A percentile compares a stretch with the other conserved stretches of the same genome.
phyloP scores from a whole-genome alignment of 1,140 invertebrate genomes.

The Drosophila varians region DNA sequence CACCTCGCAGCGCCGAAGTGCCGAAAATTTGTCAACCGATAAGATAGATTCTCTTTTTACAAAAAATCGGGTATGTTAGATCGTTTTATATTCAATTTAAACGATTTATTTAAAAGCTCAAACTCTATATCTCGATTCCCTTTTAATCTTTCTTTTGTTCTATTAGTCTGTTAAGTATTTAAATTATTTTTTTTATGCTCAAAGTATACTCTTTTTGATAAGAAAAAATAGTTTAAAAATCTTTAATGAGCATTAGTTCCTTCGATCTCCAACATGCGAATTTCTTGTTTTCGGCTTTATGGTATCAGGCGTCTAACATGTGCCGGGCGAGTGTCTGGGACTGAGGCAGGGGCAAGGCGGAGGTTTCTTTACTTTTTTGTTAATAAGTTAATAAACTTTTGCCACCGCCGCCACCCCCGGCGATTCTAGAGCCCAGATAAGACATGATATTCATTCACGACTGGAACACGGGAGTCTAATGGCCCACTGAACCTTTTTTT shows the following conservation, averaged over 20 bases:
- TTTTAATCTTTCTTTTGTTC: too few species aligned
- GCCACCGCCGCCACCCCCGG: slow-evolving; percentile 17
- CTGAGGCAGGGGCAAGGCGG: slow-evolving; percentile 37
- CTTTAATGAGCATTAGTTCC: not conserved
- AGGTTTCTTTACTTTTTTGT: slow-evolving; percentile 14
- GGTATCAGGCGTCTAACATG: slow-evolving; percentile 72
- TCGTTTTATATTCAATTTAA: too few species aligned
- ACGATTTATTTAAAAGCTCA: too few species aligned
- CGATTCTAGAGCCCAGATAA: slow-evolving; percentile 39
- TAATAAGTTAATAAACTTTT: slow-evolving; percentile 57
- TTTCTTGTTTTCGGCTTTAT: slow-evolving; percentile 29
- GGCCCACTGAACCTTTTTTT: slow-evolving; percentile 60
- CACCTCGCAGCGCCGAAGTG: slow-evolving; percentile 39
- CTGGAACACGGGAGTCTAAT: slow-evolving; percentile 38
- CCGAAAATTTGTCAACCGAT: slow-evolving; percentile 40
- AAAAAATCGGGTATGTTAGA: not conserved
- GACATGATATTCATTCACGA: slow-evolving; percentile 52
- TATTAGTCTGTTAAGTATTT: not conserved
- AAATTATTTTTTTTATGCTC: not conserved
- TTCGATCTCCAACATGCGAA: not conserved
- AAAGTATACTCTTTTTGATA: not conserved
- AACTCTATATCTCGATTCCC: too few species aligned
- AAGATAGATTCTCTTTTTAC: slow-evolving; percentile 31
- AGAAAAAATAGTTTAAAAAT: not conserved
- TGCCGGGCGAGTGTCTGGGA: slow-evolving; percentile 59